phyloP scores from a whole-genome alignment of 2,113 vertebrate species.

The Taurulus bubalis region DNA sequence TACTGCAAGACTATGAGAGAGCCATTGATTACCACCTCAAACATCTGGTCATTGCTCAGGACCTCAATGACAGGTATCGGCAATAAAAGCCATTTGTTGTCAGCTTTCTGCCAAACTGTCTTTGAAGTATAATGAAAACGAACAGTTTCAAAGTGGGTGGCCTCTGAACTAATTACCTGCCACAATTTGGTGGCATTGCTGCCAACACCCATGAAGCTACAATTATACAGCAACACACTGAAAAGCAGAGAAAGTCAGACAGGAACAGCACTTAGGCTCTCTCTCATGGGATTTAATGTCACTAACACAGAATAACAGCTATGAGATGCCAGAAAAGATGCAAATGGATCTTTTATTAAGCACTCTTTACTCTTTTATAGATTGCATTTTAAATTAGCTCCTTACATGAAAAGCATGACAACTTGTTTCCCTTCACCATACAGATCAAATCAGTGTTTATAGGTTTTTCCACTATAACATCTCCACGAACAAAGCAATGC shows the following conservation, averaged over 20 bases:
- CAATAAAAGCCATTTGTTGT: slow-evolving; percentile 14
- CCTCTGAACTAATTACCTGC: background rate
- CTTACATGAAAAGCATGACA: background rate
- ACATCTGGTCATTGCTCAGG: slow-evolving; percentile 94
- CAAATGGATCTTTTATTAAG: background rate
- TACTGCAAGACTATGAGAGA: slow-evolving; percentile 95
- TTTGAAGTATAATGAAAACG: slow-evolving; percentile 32
- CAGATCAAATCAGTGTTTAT: background rate
- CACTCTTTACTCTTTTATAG: background rate
- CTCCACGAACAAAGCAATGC: background rate
- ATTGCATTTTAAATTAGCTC: background rate
- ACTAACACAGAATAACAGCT: background rate
- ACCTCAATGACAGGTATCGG: slow-evolving; percentile 89
- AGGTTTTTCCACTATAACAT: background rate
- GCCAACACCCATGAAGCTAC: background rate
- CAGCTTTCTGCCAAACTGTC: slow-evolving; percentile 11
- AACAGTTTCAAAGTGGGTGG: slow-evolving; percentile 21
- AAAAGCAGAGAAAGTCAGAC: background rate
- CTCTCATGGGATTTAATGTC: background rate
- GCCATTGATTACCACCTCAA: slow-evolving; percentile 97
- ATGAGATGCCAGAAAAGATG: background rate
- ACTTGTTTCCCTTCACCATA: background rate
- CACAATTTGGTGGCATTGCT: slow-evolving; percentile 4
- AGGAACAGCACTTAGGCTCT: background rate
- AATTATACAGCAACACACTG: background rate